Conservation (phyloP, 2,888 invertebrate genomes). For the Tetragonula carbonaria region DNA sequence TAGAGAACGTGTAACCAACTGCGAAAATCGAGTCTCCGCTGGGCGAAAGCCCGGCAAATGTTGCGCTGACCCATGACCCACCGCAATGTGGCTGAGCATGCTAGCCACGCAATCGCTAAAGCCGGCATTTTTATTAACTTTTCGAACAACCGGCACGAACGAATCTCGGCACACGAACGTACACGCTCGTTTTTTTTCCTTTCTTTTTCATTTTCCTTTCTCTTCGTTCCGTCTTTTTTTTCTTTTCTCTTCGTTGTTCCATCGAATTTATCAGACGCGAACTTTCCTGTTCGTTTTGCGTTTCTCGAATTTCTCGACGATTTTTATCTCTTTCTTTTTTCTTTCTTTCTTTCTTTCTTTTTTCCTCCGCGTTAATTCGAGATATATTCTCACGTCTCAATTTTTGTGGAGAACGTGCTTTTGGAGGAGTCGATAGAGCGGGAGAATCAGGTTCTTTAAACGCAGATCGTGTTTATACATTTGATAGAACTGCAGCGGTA, state of each 20-base stretch:
- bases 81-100: conserved; percentile 41
- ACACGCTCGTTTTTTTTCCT: conserved; percentile 5
- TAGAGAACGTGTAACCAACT: conserved; percentile 47
- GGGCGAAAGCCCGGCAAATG: conserved; percentile 43
- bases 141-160: conserved; percentile 22
- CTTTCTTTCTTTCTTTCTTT: background rate
- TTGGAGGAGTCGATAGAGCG: no score
- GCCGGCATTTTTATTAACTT: conserved; percentile 60
- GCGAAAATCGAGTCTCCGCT: conserved; percentile 56
- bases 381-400: background rate
- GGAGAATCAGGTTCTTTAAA: no score
- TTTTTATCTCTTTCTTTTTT: background rate
- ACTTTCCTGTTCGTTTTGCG: background rate
- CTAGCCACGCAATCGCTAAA: conserved; percentile 45
- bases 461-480: no score
- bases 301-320: background rate
- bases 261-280: background rate
- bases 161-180: conserved; percentile 13
- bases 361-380: background rate
- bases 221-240: background rate
- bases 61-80: conserved; percentile 44
- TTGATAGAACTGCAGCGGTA: no score
- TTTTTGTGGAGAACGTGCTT: background rate
- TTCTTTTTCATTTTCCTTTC: background rate
- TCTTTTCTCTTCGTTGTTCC: background rate